These are phyloP conservation scores for Monomorium pharaonis DNA, from an alignment of 1,140 invertebrate species.

Conservation along the genomic window DNA sequence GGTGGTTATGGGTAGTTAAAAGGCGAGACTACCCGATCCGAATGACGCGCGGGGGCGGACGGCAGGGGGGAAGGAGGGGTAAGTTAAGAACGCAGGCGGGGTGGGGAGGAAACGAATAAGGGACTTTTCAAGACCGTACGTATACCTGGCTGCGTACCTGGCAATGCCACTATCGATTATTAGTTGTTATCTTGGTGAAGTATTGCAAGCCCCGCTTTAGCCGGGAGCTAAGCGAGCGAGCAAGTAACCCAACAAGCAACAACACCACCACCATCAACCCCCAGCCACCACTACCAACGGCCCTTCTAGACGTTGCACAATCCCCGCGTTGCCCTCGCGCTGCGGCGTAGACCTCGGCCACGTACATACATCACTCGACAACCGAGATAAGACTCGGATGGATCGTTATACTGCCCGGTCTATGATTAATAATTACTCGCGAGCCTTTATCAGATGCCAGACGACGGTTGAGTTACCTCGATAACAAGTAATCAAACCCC, in stretches of 20 bases:
- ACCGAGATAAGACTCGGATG: constrained; percentile 84
- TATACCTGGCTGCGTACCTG: constrained; percentile 75
- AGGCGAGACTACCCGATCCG: constrained; percentile 65
- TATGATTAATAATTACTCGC: constrained; percentile 85
- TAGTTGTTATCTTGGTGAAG: constrained; percentile 84
- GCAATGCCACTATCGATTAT: constrained; percentile 82
- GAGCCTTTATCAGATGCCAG: constrained; percentile 82
- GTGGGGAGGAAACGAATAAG: constrained; percentile 28
- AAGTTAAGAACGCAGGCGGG: constrained; percentile 55
- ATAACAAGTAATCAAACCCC: constrained; percentile 84
- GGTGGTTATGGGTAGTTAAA: constrained; percentile 71
- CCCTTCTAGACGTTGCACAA: constrained; percentile 60
- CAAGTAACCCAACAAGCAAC: constrained; percentile 69
- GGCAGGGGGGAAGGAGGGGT: constrained; percentile 7
- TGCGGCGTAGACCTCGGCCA: constrained; percentile 63
- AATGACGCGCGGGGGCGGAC: neutral
- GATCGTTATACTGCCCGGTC: constrained; percentile 83
- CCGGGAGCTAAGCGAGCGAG: constrained; percentile 62
- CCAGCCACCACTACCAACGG: constrained; percentile 3
- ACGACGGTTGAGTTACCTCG: constrained; percentile 82
- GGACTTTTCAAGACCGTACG: constrained; percentile 74
- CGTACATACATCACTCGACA: constrained; percentile 82
- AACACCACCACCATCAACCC: constrained; percentile 36
- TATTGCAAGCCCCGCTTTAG: constrained; percentile 76
- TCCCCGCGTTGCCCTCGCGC: constrained; percentile 37